These are phyloP conservation scores for Isichthys henryi DNA, from an alignment of 2,113 vertebrate genomes.

Conservation along the genomic window DNA sequence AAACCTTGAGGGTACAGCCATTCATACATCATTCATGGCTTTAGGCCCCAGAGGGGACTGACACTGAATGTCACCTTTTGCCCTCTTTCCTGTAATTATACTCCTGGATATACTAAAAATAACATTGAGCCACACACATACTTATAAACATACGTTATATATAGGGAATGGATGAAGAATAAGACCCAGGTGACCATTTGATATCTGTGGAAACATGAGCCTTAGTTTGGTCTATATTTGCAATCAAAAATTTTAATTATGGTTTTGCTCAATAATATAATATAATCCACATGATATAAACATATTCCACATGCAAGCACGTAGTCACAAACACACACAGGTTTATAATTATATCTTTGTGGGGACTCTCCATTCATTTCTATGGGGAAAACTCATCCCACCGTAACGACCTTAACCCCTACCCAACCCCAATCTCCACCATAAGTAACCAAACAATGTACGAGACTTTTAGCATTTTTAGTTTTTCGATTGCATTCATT, in stretches of 20 bases:
- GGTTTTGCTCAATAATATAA: neutral
- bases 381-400: too few species aligned
- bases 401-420: too few species aligned
- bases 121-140: neutral
- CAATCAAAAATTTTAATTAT: neutral
- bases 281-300: neutral
- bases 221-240: neutral
- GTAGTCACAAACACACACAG: too few species aligned
- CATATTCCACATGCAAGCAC: neutral
- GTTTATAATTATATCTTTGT: neutral
- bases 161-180: neutral
- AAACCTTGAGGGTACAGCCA: neutral
- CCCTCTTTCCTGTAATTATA: slow-evolving; percentile 21
- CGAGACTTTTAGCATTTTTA: too few species aligned
- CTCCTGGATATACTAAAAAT: neutral
- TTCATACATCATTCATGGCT: slow-evolving; percentile 27
- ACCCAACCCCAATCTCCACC: too few species aligned
- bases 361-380: too few species aligned
- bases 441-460: too few species aligned
- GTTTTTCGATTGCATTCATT: too few species aligned
- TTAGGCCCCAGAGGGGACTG: slow-evolving; percentile 15
- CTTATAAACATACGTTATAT: neutral
- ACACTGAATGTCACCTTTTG: slow-evolving; percentile 17
- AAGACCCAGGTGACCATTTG: neutral
- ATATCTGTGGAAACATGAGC: neutral